Conservation (phyloP, 2,888 invertebrate genomes). For the Agrotis exclamationis region DNA sequence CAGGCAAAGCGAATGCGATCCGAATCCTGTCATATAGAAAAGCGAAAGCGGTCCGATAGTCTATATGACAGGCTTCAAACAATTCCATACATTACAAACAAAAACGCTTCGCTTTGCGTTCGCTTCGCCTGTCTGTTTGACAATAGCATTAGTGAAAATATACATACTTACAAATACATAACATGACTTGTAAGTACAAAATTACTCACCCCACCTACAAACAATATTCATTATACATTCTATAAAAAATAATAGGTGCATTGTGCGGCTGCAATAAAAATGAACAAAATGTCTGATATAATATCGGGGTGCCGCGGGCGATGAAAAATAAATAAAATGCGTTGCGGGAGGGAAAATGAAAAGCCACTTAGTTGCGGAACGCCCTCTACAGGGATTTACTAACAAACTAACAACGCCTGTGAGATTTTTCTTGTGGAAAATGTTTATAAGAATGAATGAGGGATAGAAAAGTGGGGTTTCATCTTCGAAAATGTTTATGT, state of each 20-base stretch:
- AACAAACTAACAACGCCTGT: slow-evolving; percentile 66
- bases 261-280: slow-evolving; percentile 86
- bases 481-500: not conserved
- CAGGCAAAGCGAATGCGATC: too few relatives aligned
- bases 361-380: slow-evolving; percentile 82
- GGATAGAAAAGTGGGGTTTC: not conserved
- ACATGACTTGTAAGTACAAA: not conserved
- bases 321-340: slow-evolving; percentile 90
- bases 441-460: slow-evolving; percentile 30
- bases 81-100: too few relatives aligned
- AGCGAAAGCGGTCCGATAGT: too few relatives aligned
- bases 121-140: too few relatives aligned
- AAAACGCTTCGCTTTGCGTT: too few relatives aligned
- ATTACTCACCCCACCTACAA: slow-evolving; percentile 45
- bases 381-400: slow-evolving; percentile 79
- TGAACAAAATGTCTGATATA: slow-evolving; percentile 87
- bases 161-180: slow-evolving; percentile 9
- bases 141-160: not conserved
- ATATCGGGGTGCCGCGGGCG: slow-evolving; percentile 84
- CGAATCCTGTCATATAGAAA: too few relatives aligned
- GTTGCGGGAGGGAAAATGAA: slow-evolving; percentile 81
- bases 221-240: slow-evolving; percentile 76
- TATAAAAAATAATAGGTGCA: slow-evolving; percentile 84
- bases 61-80: too few relatives aligned
- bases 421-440: slow-evolving; percentile 32